A percentile compares a stretch with the other conserved stretches of the same genome.
Evolutionary conservation across 2,888 invertebrate genomes (phyloP).

Genomic region (Harpagoxenus sublaevis): DNA sequence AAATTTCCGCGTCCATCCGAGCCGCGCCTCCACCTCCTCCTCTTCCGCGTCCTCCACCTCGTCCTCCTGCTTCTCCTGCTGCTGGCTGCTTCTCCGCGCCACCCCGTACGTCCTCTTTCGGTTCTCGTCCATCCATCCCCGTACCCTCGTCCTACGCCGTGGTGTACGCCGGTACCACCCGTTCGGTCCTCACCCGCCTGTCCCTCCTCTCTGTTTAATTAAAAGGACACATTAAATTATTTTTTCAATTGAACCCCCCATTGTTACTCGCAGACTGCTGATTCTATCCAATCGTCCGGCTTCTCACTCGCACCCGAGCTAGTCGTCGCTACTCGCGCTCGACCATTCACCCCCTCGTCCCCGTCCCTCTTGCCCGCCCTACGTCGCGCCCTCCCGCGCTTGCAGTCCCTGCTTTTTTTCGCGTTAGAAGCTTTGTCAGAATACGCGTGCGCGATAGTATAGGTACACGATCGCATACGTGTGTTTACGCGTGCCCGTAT

Average conservation of each 20-base stretch:
- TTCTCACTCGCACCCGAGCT: slow-evolving; percentile 69
- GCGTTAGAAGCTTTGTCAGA: slow-evolving; percentile 75
- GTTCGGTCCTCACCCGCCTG: slow-evolving; percentile 80
- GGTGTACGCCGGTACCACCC: slow-evolving; percentile 73
- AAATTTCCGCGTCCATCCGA: slow-evolving; percentile 87
- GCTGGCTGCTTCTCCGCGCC: slow-evolving; percentile 60
- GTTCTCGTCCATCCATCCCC: slow-evolving; percentile 75
- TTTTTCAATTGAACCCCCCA: slow-evolving; percentile 86
- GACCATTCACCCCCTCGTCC: slow-evolving; percentile 64
- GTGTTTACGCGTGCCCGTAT: slow-evolving; percentile 61
- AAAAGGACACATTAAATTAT: slow-evolving; percentile 86
- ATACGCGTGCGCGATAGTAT: slow-evolving; percentile 72
- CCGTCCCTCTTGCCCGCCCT: slow-evolving; percentile 65
- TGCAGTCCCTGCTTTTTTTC: slow-evolving; percentile 68
- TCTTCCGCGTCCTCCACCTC: slow-evolving; percentile 79
- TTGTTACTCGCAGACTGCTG: slow-evolving; percentile 86
- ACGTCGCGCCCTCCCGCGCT: slow-evolving; percentile 62
- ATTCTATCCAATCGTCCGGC: slow-evolving; percentile 84
- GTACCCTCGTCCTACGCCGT: slow-evolving; percentile 64
- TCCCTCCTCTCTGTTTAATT: slow-evolving; percentile 85
- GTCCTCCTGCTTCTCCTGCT: slow-evolving; percentile 72
- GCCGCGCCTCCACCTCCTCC: slow-evolving; percentile 85
- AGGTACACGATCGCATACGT: slow-evolving; percentile 34
- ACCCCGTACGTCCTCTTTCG: slow-evolving; percentile 74
- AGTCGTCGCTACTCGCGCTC: slow-evolving; percentile 52